Conservation (phyloP, 2,797 vertebrate species). For the Clarias pachynema region DNA sequence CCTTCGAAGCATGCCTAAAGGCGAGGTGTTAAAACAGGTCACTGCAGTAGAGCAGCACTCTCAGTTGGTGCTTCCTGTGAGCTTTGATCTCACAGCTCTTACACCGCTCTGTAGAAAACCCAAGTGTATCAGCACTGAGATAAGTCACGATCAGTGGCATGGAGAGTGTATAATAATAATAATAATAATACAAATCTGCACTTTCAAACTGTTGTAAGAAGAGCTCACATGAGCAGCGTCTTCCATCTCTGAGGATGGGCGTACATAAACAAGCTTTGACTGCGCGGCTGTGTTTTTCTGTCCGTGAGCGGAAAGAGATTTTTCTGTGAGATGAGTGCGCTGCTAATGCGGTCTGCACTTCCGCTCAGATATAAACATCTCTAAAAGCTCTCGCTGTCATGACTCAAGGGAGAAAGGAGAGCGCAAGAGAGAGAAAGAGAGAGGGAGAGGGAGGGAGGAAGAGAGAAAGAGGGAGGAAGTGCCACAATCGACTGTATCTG, state of each 20-base stretch:
- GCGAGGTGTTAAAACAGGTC: conserved; percentile 29
- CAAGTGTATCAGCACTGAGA: not conserved
- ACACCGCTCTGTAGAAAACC: not conserved
- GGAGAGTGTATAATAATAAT: not conserved
- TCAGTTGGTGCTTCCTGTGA: conserved; percentile 9
- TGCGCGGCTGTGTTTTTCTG: conserved; percentile 1
- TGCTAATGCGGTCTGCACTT: conserved; percentile 43
- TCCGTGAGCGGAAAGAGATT: conserved; percentile 24
- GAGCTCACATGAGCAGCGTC: not conserved
- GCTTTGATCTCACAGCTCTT: not conserved
- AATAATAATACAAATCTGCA: not conserved
- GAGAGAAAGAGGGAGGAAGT: conserved; percentile 1
- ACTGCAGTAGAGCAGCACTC: not conserved
- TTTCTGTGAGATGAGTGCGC: conserved; percentile 20
- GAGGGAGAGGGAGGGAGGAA: not conserved
- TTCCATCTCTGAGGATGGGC: not conserved
- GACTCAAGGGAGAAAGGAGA: conserved; percentile 9
- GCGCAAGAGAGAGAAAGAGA: too few relatives aligned
- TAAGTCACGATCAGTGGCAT: not conserved
- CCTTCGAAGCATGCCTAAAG: conserved; percentile 4
- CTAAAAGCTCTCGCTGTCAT: conserved; percentile 1
- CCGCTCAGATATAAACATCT: conserved; percentile 37
- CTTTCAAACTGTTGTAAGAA: conserved; percentile 2
- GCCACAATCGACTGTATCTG: conserved; percentile 13
- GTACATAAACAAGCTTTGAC: conserved; percentile 21